Evolutionary conservation across 2,797 vertebrate genomes (phyloP).

Genomic region (Hippocampus kuda): DNA sequence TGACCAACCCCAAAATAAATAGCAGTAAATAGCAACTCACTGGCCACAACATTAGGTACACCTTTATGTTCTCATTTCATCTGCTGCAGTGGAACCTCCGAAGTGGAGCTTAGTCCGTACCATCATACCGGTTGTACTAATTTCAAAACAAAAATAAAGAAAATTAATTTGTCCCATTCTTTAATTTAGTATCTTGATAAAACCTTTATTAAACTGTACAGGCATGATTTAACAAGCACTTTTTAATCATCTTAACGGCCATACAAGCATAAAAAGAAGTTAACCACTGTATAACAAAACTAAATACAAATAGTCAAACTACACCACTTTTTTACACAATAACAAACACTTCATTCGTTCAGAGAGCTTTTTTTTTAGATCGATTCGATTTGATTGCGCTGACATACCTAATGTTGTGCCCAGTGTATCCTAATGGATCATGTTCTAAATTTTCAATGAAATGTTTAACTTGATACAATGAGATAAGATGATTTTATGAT

Average conservation of each 20-base stretch:
- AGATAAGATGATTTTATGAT: constrained; percentile 24
- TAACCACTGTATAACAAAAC: not conserved
- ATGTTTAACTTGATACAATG: constrained; percentile 15
- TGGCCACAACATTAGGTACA: not conserved
- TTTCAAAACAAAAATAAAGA: too few species aligned
- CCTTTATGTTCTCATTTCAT: not conserved
- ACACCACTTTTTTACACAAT: not conserved
- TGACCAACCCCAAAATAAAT: not conserved
- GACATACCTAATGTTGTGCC: not conserved
- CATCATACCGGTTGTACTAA: too few species aligned
- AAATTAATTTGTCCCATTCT: too few species aligned
- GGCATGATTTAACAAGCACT: too few species aligned
- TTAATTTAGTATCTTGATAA: too few species aligned
- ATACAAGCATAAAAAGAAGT: not conserved
- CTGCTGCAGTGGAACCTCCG: not conserved
- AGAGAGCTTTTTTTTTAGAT: not conserved
- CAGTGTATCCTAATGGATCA: constrained; percentile 4
- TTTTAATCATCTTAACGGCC: not conserved
- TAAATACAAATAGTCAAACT: not conserved
- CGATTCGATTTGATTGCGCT: not conserved
- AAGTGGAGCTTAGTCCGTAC: not conserved
- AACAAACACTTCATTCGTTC: not conserved
- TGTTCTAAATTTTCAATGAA: constrained; percentile 10
- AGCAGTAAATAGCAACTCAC: too few species aligned
- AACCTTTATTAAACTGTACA: too few species aligned